These are phyloP conservation scores for Pimpla rufipes DNA, from an alignment of 2,888 invertebrate species.

Conservation along the genomic window DNA sequence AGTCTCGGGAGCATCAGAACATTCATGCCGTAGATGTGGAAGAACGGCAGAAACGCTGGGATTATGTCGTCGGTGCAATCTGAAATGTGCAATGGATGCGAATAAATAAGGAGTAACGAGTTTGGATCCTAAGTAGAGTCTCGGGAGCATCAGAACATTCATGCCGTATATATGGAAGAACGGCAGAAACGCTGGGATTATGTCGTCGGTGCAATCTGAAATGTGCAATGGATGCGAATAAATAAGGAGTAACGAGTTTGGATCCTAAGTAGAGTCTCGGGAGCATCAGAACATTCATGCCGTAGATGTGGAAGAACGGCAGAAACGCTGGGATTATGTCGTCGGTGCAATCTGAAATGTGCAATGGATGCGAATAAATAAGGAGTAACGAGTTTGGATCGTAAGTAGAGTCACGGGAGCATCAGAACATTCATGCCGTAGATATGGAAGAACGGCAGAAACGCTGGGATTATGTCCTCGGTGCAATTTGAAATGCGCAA, in stretches of 20 bases:
- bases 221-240: no score
- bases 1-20: constrained; percentile 84
- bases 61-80: constrained; percentile 80
- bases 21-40: constrained; percentile 87
- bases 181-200: constrained; percentile 85
- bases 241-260: constrained; percentile 77
- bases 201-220: constrained; percentile 81
- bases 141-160: constrained; percentile 84
- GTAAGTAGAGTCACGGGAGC: constrained; percentile 83
- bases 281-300: constrained; percentile 85
- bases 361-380: no score
- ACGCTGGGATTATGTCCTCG: constrained; percentile 82
- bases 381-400: constrained; percentile 81
- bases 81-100: constrained; percentile 73
- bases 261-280: constrained; percentile 84
- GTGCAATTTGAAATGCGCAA: constrained; percentile 74
- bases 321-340: constrained; percentile 83
- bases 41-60: constrained; percentile 86
- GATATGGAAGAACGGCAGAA: constrained; percentile 87
- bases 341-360: constrained; percentile 78
- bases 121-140: constrained; percentile 84
- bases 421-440: constrained; percentile 86
- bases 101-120: constrained; percentile 74
- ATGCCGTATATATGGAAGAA: constrained; percentile 88
- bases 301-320: constrained; percentile 88